Percentiles rank a stretch among this genome's conserved stretches.
These are phyloP conservation scores for Euphonia xanthogaster DNA, from an alignment of 2,797 vertebrate genomes.

Conservation along the genomic window DNA sequence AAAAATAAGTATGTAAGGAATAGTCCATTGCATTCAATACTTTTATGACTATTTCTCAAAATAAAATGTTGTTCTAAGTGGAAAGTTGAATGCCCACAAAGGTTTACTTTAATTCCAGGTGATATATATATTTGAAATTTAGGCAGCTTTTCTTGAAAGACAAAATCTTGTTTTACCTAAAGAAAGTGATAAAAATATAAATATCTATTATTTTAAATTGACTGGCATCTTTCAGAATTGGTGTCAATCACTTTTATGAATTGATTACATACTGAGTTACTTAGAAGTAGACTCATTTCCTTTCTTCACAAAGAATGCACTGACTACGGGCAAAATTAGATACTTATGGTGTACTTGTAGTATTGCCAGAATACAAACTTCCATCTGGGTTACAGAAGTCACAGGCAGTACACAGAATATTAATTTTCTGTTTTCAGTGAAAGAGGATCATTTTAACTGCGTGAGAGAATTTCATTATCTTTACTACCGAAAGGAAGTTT, in stretches of 20 bases:
- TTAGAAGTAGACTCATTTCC: constrained; percentile 64
- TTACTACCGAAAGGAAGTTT: neutral
- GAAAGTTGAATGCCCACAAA: neutral
- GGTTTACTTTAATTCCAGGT: neutral
- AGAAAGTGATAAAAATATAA: neutral
- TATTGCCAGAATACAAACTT: constrained; percentile 19
- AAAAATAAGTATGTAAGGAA: neutral
- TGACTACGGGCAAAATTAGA: constrained; percentile 51
- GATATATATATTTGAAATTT: neutral
- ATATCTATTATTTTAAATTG: neutral
- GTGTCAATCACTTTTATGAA: constrained; percentile 5
- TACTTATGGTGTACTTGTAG: constrained; percentile 34
- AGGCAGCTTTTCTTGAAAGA: neutral
- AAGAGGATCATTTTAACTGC: neutral
- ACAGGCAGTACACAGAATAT: neutral
- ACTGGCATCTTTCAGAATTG: neutral
- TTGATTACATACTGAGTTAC: neutral
- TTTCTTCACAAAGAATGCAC: constrained; percentile 67
- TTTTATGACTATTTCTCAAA: neutral
- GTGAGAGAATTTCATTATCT: neutral
- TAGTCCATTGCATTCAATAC: neutral
- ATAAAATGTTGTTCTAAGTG: neutral
- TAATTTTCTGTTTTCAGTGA: neutral
- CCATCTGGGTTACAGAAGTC: constrained; percentile 65
- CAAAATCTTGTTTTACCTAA: neutral